Evolutionary conservation across 2,888 invertebrate genomes (phyloP), one percentile per base, ranked within the genome.

Genomic region (Altica lythri): DNA sequence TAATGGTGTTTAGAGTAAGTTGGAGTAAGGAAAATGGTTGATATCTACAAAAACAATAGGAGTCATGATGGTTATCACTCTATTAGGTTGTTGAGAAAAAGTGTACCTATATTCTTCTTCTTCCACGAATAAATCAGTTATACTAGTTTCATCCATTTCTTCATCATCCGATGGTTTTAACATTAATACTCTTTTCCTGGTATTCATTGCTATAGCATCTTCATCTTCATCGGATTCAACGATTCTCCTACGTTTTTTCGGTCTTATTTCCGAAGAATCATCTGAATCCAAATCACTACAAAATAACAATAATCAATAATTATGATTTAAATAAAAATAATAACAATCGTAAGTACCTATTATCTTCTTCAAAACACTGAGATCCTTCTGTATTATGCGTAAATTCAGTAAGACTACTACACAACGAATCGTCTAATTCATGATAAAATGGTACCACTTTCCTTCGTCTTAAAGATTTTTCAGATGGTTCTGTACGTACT

Each of bases 401-500:
- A 40, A 65, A 65, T 40, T 72, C 72, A 4, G 72, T 72, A 22
- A 70, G 53, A 58, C 69, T 70, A 54, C 74, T 73, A 48, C 70
- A 68, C n/a, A 71, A 57, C 3, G 73, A 74, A 56, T 72, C 73
- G 10, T 74, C 74, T 17, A 72, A 61, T 48, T 72, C 71, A 35
- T 72, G 69, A 16, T 71, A 69, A 44, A 70, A 63, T n/a, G 68
- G 69, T 45, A 68, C 63, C 18, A 66, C 64, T 52, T 71, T 63
- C 19, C 68, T 56, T 46, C 64, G 65, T 6, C 70, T 53, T 27
- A 65, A 56, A 1, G 55, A 55, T 52, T 68, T 68, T 40, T 65
- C 65, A 10, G 66, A 57, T 19, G 57, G 49, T 25, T 65, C 68
- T 3, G 60, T 59, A 10, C 44, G 58, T 13, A 70, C 62, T 60